Base-by-base conservation (phyloP, 1,140 invertebrate genomes). In the Brachionus paranguensis region DNA sequence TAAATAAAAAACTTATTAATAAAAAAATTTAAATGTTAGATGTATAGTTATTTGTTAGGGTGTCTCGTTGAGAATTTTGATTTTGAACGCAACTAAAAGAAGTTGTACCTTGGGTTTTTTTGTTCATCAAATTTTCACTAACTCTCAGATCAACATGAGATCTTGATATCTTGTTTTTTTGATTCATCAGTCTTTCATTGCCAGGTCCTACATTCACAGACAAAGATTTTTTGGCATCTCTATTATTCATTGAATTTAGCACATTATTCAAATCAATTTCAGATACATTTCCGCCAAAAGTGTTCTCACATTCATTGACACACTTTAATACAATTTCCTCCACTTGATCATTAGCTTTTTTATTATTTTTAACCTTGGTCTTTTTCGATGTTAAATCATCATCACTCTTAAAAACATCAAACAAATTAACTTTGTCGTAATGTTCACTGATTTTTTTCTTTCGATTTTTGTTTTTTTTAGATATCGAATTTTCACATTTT, bases 21-120 rank as follows among this genome's bases (percentile, higher is more conserved):
- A 41, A 84, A 50, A 24, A 72, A 60, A 43, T 60, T 84, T 84
- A 64, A 60, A 85, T 45, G 55, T 70, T 37, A 11, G 55, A 85
- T 72, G 60, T 53, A 7, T 37, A 11, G 20, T 60, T 78, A 55
- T 53, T 24, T 20, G 47, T 17, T n/a, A 60, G 0, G 20, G 17
- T 20, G 0, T 60, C n/a, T 60, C 20, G 53, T 20, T n/a, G 17
- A 84, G 17, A 74, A 85, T 84, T 81, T 74, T 72, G 27, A 65
- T 20, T 29, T 83, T 47, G 55, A 24, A 83, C 70, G 84, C 33
- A 72, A 45, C 17, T 72, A 72, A 72, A 72, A 17, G 68, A 72
- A 43, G 12, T 72, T 11, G 68, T 72, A n/a, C n/a, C 41, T 20
- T 43, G 41, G n/a, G 33, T 43, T 43, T 72, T 72, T 43, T 43